Conservation (phyloP, 2,113 vertebrate species). For the Origma solitaria region DNA sequence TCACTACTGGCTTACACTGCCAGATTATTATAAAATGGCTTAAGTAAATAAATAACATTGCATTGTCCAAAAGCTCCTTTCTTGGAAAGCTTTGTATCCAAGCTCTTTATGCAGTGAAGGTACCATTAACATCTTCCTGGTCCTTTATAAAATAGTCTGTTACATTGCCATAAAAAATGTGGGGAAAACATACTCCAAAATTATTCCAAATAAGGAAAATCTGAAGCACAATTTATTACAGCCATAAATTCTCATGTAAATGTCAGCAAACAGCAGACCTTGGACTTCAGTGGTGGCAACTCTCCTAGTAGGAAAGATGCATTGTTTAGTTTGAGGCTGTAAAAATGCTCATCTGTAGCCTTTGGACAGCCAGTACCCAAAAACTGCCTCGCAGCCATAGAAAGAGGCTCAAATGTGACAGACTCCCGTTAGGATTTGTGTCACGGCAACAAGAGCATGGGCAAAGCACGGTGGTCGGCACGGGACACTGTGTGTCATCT, state of each 20-base stretch:
- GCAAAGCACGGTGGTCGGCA: fast-evolving
- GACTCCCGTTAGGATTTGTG: not conserved
- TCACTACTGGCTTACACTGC: not conserved
- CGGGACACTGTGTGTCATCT: fast-evolving
- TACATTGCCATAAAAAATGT: not conserved
- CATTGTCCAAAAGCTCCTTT: not conserved
- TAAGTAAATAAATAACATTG: slow-evolving; percentile 32
- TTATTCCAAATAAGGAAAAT: slow-evolving; percentile 41
- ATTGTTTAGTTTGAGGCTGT: slow-evolving; percentile 35
- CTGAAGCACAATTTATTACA: slow-evolving; percentile 6
- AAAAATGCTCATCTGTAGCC: not conserved
- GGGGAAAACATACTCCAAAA: not conserved
- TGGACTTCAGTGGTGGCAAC: slow-evolving; percentile 2
- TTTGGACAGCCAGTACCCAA: not conserved
- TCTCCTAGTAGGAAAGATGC: not conserved
- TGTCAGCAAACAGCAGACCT: slow-evolving; percentile 17
- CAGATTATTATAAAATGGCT: slow-evolving; percentile 34
- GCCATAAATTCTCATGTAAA: slow-evolving; percentile 25
- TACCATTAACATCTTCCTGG: not conserved
- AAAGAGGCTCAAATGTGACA: not conserved
- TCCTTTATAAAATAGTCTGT: not conserved
- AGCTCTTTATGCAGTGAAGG: not conserved
- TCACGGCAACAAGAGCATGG: not conserved
- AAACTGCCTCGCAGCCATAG: not conserved
- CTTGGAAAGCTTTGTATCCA: not conserved